Evolutionary conservation across 2,888 invertebrate genomes (phyloP), one percentile per base, ranked within the genome.

Genomic region (Ochlodes sylvanus): DNA sequence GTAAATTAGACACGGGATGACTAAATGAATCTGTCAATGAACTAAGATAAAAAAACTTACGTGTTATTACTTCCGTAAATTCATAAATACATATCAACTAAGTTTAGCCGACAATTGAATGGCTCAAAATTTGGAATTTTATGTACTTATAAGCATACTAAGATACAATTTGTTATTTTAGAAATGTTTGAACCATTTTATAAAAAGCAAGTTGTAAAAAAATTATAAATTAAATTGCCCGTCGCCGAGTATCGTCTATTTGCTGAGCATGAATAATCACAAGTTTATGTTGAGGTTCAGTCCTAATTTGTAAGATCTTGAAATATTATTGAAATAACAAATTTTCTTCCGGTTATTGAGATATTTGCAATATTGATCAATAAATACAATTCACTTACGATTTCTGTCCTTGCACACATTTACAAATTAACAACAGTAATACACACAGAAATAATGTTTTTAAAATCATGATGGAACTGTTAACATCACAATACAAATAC

Each of bases 401-500:
- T 74, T 87, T 90, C 75, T 90, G 90, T 79, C 85, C 89, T 58
- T 75, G 73, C 61, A 76, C 81, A 76, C 79, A 71, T 74, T 78
- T 77, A 73, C 76, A 80, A 74, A 81, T 70, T 72, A 83, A 73
- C 71, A 84, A 70, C 70, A 86, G 68, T 74, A 83, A 73, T 55
- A 76, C 79, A 79, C 75, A 79, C 75, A 82, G 73, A 73, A 87
- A 72, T 74, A 82, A 74, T 75, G 81, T 82, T 81, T 80, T 86
- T 76, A 80, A 76, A 77, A 81, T 81, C 90, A 92, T 92, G 75
- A 76, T 88, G 79, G 76, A 79, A 76, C 79, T 77, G 76, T 77
- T 80, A 78, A 82, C 88, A 89, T 85, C 79, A 78, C 82, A 78
- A 77, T 78, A 78, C 77, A 78, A 72, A 64, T 76, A 69, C 74